Conservation (phyloP, 2,113 vertebrate genomes). For the Dryoscopus gambensis region DNA sequence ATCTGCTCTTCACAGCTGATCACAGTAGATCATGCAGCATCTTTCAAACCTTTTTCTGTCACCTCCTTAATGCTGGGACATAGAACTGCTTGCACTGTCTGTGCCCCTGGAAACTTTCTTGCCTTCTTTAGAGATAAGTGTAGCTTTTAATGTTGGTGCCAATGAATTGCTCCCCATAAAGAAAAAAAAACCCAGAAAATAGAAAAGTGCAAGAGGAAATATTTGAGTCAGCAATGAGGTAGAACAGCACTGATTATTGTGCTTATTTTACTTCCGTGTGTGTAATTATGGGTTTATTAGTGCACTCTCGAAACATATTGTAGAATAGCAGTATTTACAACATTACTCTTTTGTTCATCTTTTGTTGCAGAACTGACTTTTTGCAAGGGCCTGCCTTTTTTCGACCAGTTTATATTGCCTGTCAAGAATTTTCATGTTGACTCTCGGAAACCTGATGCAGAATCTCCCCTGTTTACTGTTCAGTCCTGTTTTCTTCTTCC, state of each 20-base stretch:
- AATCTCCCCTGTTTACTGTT: neutral
- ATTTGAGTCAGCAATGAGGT: neutral
- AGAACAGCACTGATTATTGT: neutral
- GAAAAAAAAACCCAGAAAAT: neutral
- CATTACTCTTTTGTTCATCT: neutral
- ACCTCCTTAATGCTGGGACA: neutral
- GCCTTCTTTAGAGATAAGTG: neutral
- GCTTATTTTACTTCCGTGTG: neutral
- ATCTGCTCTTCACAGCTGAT: neutral
- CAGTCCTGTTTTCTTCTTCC: neutral
- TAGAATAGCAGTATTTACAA: neutral
- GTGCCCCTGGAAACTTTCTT: neutral
- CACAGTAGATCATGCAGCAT: neutral
- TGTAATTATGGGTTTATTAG: neutral
- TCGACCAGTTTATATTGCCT: neutral
- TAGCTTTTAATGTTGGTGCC: neutral
- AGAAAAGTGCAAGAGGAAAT: neutral
- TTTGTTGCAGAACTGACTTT: slow-evolving; percentile 36
- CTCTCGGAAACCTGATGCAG: neutral
- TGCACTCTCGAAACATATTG: neutral
- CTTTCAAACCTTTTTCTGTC: neutral
- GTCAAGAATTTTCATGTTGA: slow-evolving; percentile 8
- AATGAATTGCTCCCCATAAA: neutral
- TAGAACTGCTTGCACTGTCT: neutral
- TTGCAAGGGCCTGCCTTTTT: neutral